Percentiles rank a stretch among this genome's conserved stretches.
Evolutionary conservation across 2,113 vertebrate species (phyloP).

Genomic region (Nyctibius bracteatus): DNA sequence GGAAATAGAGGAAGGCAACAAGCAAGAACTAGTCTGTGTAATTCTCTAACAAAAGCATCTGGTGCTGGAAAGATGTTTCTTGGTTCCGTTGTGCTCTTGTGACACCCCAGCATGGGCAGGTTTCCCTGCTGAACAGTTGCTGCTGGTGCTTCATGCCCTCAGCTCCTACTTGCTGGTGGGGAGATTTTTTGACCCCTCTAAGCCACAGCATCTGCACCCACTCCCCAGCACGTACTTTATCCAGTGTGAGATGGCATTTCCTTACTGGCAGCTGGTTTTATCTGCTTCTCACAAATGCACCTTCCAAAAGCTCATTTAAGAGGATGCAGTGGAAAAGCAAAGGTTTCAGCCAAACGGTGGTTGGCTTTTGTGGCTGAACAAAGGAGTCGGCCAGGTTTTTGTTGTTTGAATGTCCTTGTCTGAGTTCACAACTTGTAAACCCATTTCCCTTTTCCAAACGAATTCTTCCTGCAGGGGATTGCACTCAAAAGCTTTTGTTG

Average conservation of each 20-base stretch:
- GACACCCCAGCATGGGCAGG: fast-evolving
- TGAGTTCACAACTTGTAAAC: constrained; percentile 41
- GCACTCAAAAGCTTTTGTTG: neutral
- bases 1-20: neutral
- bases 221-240: neutral
- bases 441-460: constrained; percentile 6
- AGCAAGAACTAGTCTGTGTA: neutral
- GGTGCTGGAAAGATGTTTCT: neutral
- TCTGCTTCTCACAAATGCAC: neutral
- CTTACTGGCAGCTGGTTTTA: neutral
- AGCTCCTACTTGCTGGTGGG: neutral
- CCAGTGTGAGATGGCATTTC: neutral
- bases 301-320: neutral
- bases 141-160: neutral
- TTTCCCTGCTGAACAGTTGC: neutral
- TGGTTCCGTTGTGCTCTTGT: neutral
- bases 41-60: neutral
- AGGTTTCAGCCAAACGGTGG: constrained; percentile 8
- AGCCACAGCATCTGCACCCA: neutral
- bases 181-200: neutral
- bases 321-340: neutral
- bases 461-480: neutral
- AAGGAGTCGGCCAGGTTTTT: constrained; percentile 4
- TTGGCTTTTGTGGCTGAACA: constrained; percentile 34
- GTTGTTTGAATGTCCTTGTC: neutral